phyloP scores from a whole-genome alignment of 2,113 vertebrate species.

The Pagrus major region DNA sequence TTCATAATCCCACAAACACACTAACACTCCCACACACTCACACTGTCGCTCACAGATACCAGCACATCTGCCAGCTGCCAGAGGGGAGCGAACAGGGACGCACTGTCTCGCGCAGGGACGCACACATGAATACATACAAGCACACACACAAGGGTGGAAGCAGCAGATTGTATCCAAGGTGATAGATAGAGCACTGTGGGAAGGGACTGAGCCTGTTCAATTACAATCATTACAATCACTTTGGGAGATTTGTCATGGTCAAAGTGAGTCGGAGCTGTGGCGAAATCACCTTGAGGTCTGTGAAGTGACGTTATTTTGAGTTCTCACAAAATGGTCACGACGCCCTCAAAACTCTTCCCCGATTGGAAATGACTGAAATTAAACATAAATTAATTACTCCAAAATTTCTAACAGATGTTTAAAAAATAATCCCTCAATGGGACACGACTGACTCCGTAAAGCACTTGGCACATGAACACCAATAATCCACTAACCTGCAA shows the following conservation, averaged over 20 bases:
- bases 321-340: slow-evolving; percentile 20
- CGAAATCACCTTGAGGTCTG: slow-evolving; percentile 73
- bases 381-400: slow-evolving; percentile 42
- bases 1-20: slow-evolving; percentile 65
- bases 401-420: slow-evolving; percentile 52
- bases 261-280: slow-evolving; percentile 56
- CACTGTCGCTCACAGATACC: slow-evolving; percentile 64
- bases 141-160: slow-evolving; percentile 33
- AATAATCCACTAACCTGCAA: slow-evolving; percentile 33
- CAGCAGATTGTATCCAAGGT: slow-evolving; percentile 78
- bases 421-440: slow-evolving; percentile 12
- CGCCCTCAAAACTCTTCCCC: slow-evolving; percentile 15
- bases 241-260: slow-evolving; percentile 77
- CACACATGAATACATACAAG: slow-evolving; percentile 24
- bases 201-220: slow-evolving; percentile 76
- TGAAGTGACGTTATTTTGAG: slow-evolving; percentile 40
- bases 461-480: slow-evolving; percentile 26
- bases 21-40: slow-evolving; percentile 36
- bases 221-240: slow-evolving; percentile 80
- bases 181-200: slow-evolving; percentile 74
- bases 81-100: slow-evolving; percentile 49
- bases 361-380: slow-evolving; percentile 42
- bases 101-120: slow-evolving; percentile 29
- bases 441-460: slow-evolving; percentile 25
- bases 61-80: slow-evolving; percentile 79